Percentiles rank a stretch among this genome's conserved stretches.
These are phyloP conservation scores for Ornithorhynchus anatinus DNA, from an alignment of 2,113 vertebrate species.

Conservation along the genomic window DNA sequence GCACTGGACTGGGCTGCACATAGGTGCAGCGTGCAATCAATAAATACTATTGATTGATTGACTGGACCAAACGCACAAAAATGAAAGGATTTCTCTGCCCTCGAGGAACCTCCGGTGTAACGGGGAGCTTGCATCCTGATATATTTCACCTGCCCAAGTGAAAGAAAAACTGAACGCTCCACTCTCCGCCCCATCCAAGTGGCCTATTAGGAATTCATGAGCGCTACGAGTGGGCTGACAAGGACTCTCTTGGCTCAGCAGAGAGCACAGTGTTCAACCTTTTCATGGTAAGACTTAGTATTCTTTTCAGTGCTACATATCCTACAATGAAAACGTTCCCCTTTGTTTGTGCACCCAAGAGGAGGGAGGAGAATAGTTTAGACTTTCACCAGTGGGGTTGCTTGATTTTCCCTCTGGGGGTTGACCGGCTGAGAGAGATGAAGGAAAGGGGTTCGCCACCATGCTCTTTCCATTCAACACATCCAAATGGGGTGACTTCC, in stretches of 20 bases:
- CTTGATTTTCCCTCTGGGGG: constrained; percentile 68
- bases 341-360: constrained; percentile 64
- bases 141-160: constrained; percentile 21
- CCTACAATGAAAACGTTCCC: constrained; percentile 72
- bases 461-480: constrained; percentile 72
- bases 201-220: constrained; percentile 45
- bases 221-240: constrained; percentile 58
- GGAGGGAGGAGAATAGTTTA: constrained; percentile 55
- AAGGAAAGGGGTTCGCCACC: constrained; percentile 59
- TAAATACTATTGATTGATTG: too few species aligned
- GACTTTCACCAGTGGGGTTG: constrained; percentile 63
- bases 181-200: constrained; percentile 45
- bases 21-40: too few species aligned
- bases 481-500: too few species aligned
- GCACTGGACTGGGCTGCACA: too few species aligned
- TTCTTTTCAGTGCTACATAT: constrained; percentile 73
- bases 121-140: too few species aligned
- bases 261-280: constrained; percentile 63
- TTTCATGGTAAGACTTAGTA: constrained; percentile 60
- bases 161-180: not conserved
- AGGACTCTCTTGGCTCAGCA: constrained; percentile 52
- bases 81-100: too few species aligned
- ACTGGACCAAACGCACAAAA: too few species aligned
- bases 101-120: too few species aligned
- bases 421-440: constrained; percentile 59